Evolutionary conservation across 2,797 vertebrate species (phyloP), one percentile per base, ranked within the genome.

Genomic region (Chaunax sp.): DNA sequence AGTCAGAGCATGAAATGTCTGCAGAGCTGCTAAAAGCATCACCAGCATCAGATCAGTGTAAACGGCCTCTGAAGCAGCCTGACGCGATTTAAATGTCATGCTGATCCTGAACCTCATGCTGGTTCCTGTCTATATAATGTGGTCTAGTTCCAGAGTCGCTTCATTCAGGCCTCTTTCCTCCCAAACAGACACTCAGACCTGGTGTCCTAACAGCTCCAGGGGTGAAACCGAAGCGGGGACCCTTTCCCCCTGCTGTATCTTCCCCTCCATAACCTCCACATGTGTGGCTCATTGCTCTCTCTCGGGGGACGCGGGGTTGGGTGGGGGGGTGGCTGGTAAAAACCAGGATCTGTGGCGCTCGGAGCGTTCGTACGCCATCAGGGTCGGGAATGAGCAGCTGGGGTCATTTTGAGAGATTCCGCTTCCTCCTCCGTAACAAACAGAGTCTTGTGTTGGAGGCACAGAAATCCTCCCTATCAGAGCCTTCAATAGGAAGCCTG

Each of bases 321-420:
- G 23, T 5, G 49, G n/a, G 15, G 33, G 37, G 12, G 25, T 2
- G 49, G 22, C 18, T 19, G 58, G 40, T 20, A 44, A 22, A n/a
- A 47, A 5, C 0, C 25, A 38, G 53, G 72, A 38, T 70, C 61
- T 49, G 70, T 35, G 55, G 30, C 1, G 62, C 43, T 15, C 38
- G n/a, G 56, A 61, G 70, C 22, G 54, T 64, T 77, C 26, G 55
- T 46, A 80, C 69, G 69, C 72, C 51, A 37, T 13, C 40, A 25
- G 79, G 67, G 81, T 85, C 6, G 54, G 66, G 83, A 86, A 85
- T 76, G 81, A 86, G 86, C 90, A 92, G 90, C 91, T 90, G 89
- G n/a, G 84, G 76, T 62, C 6, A 54, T 64, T n/a, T 23, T 44
- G 60, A 60, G 69, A 83, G 72, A 82, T 81, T 75, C 80, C 74